These are phyloP conservation scores for Myotis vivesi DNA, from an alignment of 2,797 vertebrate species.

Conservation along the genomic window DNA sequence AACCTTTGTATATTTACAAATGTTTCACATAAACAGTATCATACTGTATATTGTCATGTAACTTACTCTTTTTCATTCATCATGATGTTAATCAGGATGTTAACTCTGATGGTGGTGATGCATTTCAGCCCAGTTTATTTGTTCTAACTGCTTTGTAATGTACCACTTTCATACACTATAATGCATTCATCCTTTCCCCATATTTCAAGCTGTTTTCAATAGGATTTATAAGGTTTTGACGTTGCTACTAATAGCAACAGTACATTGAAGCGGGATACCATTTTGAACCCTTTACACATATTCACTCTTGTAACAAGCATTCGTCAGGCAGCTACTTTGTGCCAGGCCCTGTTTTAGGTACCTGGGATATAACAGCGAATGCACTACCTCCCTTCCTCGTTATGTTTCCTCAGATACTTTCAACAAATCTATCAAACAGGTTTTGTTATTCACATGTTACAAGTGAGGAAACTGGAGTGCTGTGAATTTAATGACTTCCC, in stretches of 20 bases:
- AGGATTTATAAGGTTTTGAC: neutral
- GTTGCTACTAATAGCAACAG: neutral
- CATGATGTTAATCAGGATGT: neutral
- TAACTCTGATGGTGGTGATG: neutral
- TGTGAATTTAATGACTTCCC: neutral
- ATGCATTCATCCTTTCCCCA: neutral
- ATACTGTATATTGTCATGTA: neutral
- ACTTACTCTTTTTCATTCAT: neutral
- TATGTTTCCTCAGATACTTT: neutral
- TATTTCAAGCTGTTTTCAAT: neutral
- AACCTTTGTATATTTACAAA: neutral
- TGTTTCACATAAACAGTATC: neutral
- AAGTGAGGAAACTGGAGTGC: neutral
- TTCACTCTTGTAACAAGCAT: neutral
- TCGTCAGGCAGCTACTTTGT: neutral
- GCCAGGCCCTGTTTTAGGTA: neutral
- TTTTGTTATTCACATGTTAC: neutral
- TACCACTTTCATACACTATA: neutral
- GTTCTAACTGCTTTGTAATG: neutral
- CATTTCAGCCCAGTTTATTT: neutral
- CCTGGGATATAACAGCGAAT: neutral
- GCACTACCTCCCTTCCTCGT: neutral
- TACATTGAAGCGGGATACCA: neutral
- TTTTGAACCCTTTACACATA: neutral
- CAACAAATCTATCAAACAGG: neutral